phyloP scores from a whole-genome alignment of 2,113 vertebrate genomes.

The Romanogobio albipinnatus region DNA sequence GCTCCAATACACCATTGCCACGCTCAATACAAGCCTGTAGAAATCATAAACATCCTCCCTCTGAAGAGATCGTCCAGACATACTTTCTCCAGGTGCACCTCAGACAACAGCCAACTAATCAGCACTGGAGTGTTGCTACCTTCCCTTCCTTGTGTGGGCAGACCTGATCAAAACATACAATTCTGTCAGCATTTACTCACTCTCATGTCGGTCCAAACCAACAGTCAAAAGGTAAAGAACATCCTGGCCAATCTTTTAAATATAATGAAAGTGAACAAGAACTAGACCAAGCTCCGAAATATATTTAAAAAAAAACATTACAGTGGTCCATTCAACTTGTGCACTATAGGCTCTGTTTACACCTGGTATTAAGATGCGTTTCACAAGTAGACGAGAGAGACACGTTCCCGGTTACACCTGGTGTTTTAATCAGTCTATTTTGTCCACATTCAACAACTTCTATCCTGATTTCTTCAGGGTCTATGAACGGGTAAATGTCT shows the following conservation, averaged over 20 bases:
- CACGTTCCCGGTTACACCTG: no score
- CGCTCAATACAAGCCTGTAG: conserved; percentile 16
- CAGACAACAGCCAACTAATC: conserved; percentile 32
- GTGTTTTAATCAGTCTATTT: no score
- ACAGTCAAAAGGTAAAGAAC: not conserved
- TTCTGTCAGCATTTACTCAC: not conserved
- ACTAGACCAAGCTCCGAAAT: no score
- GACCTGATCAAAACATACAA: not conserved
- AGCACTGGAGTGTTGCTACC: not conserved
- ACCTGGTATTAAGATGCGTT: no score
- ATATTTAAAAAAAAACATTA: no score
- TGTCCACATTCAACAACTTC: no score
- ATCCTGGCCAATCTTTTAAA: not conserved
- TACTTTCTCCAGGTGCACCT: conserved; percentile 24
- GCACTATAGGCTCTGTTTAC: no score
- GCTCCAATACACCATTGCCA: conserved; percentile 27
- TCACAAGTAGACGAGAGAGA: no score
- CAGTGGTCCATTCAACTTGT: no score
- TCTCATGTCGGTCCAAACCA: conserved; percentile 3
- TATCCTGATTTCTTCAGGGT: no score
- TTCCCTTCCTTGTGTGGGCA: not conserved
- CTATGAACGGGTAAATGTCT: no score
- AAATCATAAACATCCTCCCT: conserved; percentile 41
- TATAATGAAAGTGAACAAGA: not conserved
- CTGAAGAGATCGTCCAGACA: not conserved